phyloP scores from a whole-genome alignment of 2,797 vertebrate genomes.

The Champsocephalus esox region DNA sequence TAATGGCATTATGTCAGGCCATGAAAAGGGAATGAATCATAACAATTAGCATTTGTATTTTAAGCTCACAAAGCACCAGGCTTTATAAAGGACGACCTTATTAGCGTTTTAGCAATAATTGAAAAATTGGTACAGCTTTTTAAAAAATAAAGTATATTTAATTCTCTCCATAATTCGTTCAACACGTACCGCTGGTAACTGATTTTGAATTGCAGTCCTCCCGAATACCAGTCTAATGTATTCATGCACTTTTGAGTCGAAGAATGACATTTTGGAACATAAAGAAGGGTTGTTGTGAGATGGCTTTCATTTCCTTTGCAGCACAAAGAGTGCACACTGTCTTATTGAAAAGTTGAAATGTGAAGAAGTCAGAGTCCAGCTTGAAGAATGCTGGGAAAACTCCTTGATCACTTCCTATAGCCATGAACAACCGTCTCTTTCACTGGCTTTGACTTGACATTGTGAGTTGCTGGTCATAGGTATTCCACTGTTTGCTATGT shows the following conservation, averaged over 20 bases:
- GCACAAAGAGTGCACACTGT: conserved; percentile 75
- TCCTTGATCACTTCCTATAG: conserved; percentile 68
- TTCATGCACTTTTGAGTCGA: conserved; percentile 48
- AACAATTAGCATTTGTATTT: conserved; percentile 47
- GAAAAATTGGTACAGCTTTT: conserved; percentile 21
- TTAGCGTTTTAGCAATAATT: conserved; percentile 27
- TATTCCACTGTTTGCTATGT: conserved; percentile 52
- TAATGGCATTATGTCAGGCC: conserved; percentile 46
- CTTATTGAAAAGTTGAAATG: conserved; percentile 77
- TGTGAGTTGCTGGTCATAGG: conserved; percentile 49
- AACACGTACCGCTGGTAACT: conserved; percentile 20
- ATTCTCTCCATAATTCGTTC: not conserved
- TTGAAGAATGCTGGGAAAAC: conserved; percentile 77
- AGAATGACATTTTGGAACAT: conserved; percentile 71
- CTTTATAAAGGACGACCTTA: not conserved
- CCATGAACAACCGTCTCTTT: conserved; percentile 67
- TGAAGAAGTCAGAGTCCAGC: conserved; percentile 83
- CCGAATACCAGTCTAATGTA: conserved; percentile 18
- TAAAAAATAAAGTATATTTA: conserved; percentile 11
- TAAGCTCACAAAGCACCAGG: conserved; percentile 22
- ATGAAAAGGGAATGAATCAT: conserved; percentile 34
- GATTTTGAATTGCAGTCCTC: conserved; percentile 27
- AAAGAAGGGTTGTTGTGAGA: conserved; percentile 71
- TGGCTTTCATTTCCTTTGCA: conserved; percentile 46
- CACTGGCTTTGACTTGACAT: conserved; percentile 48